phyloP scores from a whole-genome alignment of 2,888 invertebrate species.

The Meteorus colon region DNA sequence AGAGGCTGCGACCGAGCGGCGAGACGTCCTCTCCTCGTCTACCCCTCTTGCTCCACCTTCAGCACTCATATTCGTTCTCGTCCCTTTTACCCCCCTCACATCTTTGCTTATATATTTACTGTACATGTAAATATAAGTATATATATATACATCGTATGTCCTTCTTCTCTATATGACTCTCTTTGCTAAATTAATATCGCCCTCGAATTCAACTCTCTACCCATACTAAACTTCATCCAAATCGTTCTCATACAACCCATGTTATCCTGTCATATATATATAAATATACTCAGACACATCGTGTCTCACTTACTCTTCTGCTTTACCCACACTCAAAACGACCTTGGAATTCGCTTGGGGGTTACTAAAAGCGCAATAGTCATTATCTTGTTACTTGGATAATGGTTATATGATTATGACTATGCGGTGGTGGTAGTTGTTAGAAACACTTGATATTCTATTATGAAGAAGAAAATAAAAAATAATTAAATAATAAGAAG shows the following conservation, averaged over 20 bases:
- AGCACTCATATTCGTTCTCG: conserved; percentile 36
- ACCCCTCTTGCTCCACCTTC: conserved; percentile 34
- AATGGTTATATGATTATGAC: conserved; percentile 36
- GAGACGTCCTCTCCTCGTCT: conserved; percentile 48
- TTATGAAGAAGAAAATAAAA: background rate
- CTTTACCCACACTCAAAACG: background rate
- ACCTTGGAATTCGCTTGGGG: conserved; percentile 33
- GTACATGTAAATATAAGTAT: background rate
- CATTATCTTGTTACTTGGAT: conserved; percentile 38
- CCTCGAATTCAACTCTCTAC: conserved; percentile 51
- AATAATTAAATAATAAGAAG: background rate
- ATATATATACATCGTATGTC: conserved; percentile 41
- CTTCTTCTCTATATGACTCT: conserved; percentile 41
- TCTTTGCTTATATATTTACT: conserved; percentile 28
- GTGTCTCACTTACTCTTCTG: background rate
- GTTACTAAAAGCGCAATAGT: conserved; percentile 41
- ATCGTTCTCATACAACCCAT: conserved; percentile 23
- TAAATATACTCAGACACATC: background rate
- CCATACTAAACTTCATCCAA: conserved; percentile 28
- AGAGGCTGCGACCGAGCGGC: conserved; percentile 60
- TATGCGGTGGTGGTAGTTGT: background rate
- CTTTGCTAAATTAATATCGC: conserved; percentile 70
- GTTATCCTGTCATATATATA: background rate
- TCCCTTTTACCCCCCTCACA: conserved; percentile 10
- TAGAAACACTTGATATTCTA: background rate